Base-by-base conservation (phyloP, 1,140 invertebrate genomes). In the Drosophila micromelanica region DNA sequence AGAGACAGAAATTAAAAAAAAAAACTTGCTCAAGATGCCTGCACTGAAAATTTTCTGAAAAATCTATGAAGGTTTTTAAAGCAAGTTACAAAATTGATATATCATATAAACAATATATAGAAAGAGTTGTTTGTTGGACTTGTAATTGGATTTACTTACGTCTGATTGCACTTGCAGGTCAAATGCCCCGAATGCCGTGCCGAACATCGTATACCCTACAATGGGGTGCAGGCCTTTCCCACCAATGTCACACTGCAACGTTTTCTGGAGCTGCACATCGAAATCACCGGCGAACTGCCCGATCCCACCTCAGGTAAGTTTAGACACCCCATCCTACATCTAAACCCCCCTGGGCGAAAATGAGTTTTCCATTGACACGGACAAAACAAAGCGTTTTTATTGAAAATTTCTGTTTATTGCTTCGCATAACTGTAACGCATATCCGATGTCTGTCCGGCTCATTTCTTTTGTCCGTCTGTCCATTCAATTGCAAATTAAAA, bases 111-210 rank as follows among this genome's bases (percentile, higher is more conserved):
- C 1, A 51, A 32, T 32, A 6, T 32, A 32, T 32, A 48, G 17
- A 15, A 35, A 35, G 8, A 52, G 46, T 30, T 49, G 46, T 11
- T 27, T 57, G 55, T 45, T 17, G 42, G 23, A 45, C n/a, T 17
- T 45, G 9, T 43, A 57, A 32, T 45, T 45, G 40, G n/a, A 13
- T 57, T 59, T 59, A 40, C 12, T 63, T 17, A 52, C 48, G 12
- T 67, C 60, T 68, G 74, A 78, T 62, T 69, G 30, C 32, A 15
- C 37, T 93, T 93, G 27, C 92, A 96, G 95, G 97, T 99, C 43
- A 99, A 99, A 94, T 99, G 98, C 94, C 98, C 99, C 89, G 98
- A 99, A 95, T 99, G 99, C 92, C 95, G 98, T 61, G 97, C 98
- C 52, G 98, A 99, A 93, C 98, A 99, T 93, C 94, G 97, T 64